Conservation (phyloP, 2,888 invertebrate species). For the Stenchaetothrips biformis region DNA sequence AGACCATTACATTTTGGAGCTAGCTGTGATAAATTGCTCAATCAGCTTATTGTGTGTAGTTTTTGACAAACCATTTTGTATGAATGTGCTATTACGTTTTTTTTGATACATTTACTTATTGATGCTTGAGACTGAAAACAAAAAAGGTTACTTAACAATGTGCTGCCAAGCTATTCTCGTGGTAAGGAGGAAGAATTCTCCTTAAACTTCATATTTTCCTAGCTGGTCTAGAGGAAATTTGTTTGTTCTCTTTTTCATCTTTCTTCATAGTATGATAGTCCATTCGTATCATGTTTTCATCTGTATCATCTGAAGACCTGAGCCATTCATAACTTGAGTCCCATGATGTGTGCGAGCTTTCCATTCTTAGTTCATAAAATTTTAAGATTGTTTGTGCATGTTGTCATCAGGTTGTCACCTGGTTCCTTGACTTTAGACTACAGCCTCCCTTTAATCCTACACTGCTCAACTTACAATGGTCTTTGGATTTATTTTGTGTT, state of each 20-base stretch:
- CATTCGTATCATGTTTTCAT: background rate
- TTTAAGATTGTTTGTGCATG: no score
- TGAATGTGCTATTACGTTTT: background rate
- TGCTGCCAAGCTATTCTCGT: background rate
- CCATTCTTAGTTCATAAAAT: no score
- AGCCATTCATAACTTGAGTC: no score
- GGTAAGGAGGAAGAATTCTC: no score
- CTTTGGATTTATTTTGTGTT: background rate
- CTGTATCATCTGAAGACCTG: background rate
- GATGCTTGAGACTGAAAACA: background rate
- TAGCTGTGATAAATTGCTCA: background rate
- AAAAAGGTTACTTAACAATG: background rate
- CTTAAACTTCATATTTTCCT: background rate
- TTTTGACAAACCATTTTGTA: background rate
- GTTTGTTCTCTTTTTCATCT: no score
- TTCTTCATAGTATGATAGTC: no score
- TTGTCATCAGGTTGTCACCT: no score
- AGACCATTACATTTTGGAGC: background rate
- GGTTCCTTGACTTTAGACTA: no score
- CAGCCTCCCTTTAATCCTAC: background rate
- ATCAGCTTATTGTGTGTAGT: background rate
- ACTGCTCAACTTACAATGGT: background rate
- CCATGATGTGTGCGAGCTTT: no score
- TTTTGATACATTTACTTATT: background rate
- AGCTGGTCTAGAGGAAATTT: no score